A percentile compares a stretch with the other conserved stretches of the same genome.
These are phyloP conservation scores for Oryctes rhinoceros DNA, from an alignment of 1,140 invertebrate genomes.

Conservation along the genomic window DNA sequence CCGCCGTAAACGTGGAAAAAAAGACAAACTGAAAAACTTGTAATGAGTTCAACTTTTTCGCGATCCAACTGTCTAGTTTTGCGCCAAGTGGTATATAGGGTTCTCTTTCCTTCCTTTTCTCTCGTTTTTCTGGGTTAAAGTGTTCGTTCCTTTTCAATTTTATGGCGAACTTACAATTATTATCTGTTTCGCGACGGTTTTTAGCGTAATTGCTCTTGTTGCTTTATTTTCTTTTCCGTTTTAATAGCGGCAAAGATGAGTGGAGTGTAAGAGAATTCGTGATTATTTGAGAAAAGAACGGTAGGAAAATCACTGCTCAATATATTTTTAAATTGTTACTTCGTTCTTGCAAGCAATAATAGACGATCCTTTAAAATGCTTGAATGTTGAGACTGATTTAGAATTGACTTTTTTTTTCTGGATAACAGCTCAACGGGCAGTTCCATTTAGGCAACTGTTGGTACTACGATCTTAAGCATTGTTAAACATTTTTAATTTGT, in stretches of 20 bases:
- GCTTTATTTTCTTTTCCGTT: neutral
- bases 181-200: neutral
- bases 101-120: neutral
- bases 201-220: neutral
- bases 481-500: no score
- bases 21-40: neutral
- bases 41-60: conserved; percentile 15
- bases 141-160: neutral
- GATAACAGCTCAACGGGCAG: no score
- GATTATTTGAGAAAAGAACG: neutral
- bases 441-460: no score
- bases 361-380: no score
- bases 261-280: neutral
- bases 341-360: no score
- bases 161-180: neutral
- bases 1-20: neutral
- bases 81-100: neutral
- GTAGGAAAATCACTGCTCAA: no score
- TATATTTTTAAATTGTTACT: no score
- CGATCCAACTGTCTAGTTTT: conserved; percentile 9
- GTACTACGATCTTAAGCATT: no score
- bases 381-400: no score
- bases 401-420: no score
- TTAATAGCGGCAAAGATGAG: no score
- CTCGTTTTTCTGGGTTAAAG: neutral